A percentile compares a stretch with the other conserved stretches of the same genome.
Evolutionary conservation across 92 coral and sea anemone species (phyloP).

Genomic region (Micromussa lordhowensis): DNA sequence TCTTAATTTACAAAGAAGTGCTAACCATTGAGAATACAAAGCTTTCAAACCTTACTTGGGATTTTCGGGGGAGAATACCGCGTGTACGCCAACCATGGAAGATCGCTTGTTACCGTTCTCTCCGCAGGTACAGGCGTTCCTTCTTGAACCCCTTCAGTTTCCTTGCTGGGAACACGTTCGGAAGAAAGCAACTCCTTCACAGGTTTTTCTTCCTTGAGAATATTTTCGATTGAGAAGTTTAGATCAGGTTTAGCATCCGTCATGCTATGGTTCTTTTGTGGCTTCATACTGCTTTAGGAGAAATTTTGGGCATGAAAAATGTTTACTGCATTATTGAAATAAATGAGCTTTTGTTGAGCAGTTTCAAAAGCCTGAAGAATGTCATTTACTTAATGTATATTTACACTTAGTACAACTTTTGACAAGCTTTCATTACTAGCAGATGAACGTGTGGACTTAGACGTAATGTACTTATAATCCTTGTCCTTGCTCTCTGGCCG

Average conservation of each 20-base stretch:
- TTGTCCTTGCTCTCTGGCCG: background rate
- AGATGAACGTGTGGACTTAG: constrained; percentile 71
- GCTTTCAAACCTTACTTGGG: constrained; percentile 80
- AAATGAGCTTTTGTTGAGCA: constrained; percentile 49
- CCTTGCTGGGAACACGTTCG: background rate
- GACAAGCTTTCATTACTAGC: constrained; percentile 84
- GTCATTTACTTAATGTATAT: constrained; percentile 79
- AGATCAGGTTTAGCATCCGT: constrained; percentile 39
- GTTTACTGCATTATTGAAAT: constrained; percentile 35
- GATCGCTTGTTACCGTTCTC: background rate
- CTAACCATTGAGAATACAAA: background rate
- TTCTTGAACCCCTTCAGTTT: background rate
- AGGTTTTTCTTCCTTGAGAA: constrained; percentile 49
- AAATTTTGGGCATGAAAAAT: constrained; percentile 5
- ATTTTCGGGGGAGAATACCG: constrained; percentile 96
- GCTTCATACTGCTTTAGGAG: background rate
- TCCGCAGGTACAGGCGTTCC: background rate
- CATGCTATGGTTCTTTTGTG: constrained; percentile 27
- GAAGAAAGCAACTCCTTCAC: background rate
- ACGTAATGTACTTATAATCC: constrained; percentile 51
- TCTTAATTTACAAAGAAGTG: background rate
- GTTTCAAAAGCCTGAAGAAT: constrained; percentile 66
- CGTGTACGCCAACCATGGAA: constrained; percentile 93
- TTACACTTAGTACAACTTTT: constrained; percentile 75
- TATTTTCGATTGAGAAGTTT: constrained; percentile 89